Evolutionary conservation across 1,140 invertebrate genomes (phyloP).

Genomic region (Venustaconcha ellipsiformis): DNA sequence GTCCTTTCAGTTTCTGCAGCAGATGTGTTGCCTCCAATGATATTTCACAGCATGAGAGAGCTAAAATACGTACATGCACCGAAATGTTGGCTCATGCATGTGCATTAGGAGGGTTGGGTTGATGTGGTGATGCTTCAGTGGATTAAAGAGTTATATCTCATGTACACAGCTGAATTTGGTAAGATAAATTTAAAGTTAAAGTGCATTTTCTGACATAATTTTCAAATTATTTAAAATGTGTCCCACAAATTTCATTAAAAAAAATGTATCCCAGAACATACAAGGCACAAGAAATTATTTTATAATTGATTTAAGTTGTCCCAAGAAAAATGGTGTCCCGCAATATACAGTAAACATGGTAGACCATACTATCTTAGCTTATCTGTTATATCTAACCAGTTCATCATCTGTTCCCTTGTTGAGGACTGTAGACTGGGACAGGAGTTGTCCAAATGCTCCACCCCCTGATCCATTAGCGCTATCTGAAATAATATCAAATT

Average conservation of each 20-base stretch:
- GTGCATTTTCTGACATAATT: neutral
- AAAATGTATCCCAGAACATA: no score
- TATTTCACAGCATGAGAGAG: neutral
- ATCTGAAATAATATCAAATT: slow-evolving; percentile 16
- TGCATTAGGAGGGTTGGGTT: neutral
- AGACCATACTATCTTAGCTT: neutral
- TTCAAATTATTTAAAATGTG: neutral
- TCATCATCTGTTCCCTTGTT: slow-evolving; percentile 28
- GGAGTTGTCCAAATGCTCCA: slow-evolving; percentile 3
- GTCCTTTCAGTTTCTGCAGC: neutral
- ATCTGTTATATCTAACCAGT: slow-evolving; percentile 2
- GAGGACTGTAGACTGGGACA: slow-evolving; percentile 20
- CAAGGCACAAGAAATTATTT: no score
- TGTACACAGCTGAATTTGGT: neutral
- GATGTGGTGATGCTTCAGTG: neutral
- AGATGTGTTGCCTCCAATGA: neutral
- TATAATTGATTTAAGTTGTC: no score
- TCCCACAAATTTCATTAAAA: no score
- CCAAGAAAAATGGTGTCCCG: no score
- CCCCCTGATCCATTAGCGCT: slow-evolving; percentile 11
- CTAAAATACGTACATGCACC: neutral
- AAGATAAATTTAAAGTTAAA: neutral
- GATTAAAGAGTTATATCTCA: neutral
- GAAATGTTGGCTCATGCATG: neutral
- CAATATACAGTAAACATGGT: no score